A percentile compares a stretch with the other conserved stretches of the same genome.
Conservation (phyloP, 2,113 vertebrate species). For the Channa maculata region DNA sequence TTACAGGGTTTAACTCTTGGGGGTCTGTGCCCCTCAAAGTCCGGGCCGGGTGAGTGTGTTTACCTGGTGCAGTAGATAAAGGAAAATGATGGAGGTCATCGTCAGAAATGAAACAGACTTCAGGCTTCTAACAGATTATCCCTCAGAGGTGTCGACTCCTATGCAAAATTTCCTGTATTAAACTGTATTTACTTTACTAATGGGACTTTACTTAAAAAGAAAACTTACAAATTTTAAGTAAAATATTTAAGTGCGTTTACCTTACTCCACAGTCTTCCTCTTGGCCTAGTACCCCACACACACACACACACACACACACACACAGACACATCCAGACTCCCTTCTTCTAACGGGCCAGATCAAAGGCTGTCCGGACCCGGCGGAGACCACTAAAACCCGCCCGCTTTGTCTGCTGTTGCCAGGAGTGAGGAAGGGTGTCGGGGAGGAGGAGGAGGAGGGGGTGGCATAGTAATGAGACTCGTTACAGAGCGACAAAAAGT, state of each 20-base stretch:
- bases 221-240: neutral
- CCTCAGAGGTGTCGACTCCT: neutral
- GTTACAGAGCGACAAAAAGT: constrained; percentile 79
- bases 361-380: constrained; percentile 82
- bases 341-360: constrained; percentile 87
- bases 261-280: constrained; percentile 44
- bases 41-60: constrained; percentile 4
- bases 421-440: constrained; percentile 83
- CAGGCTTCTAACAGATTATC: too few relatives aligned
- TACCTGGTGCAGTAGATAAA: constrained; percentile 2
- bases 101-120: too few relatives aligned
- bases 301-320: too few relatives aligned
- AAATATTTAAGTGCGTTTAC: constrained; percentile 45
- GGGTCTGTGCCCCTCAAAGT: neutral
- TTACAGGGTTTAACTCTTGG: neutral
- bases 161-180: too few relatives aligned
- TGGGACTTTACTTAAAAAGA: neutral
- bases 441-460: constrained; percentile 56
- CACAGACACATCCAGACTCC: constrained; percentile 51
- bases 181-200: neutral
- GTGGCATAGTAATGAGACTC: constrained; percentile 86
- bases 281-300: constrained; percentile 25
- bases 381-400: constrained; percentile 80
- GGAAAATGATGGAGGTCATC: too few relatives aligned
- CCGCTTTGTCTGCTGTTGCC: constrained; percentile 89